Conservation (phyloP, 1,140 invertebrate species). For the Nephotettix cincticeps region DNA sequence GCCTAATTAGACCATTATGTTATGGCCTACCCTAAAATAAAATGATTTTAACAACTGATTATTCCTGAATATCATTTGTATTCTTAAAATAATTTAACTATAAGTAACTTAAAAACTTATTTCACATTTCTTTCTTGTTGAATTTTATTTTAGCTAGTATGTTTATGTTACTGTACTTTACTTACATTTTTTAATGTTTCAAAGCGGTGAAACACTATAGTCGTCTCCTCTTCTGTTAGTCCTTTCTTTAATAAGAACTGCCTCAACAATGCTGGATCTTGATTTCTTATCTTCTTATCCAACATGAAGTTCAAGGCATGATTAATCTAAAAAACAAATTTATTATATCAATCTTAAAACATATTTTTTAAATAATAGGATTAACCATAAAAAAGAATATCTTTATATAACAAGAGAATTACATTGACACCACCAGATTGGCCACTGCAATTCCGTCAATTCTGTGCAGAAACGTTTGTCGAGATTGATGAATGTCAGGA, state of each 20-base stretch:
- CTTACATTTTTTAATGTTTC: neutral
- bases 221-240: neutral
- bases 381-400: neutral
- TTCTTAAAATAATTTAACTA: neutral
- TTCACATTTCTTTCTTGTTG: neutral
- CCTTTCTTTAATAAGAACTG: constrained; percentile 10
- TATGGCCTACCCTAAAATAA: neutral
- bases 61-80: neutral
- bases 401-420: too few species aligned
- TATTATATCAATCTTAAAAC: too few species aligned
- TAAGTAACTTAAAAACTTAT: neutral
- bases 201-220: neutral
- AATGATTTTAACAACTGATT: neutral
- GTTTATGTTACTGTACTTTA: neutral
- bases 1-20: too few species aligned
- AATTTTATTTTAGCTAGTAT: neutral
- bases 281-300: neutral
- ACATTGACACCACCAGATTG: too few species aligned
- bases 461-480: too few species aligned
- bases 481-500: too few species aligned
- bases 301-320: neutral
- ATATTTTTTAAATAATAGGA: too few species aligned
- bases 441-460: too few species aligned
- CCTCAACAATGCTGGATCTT: neutral
- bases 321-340: neutral